Percentiles rank a stretch among this genome's conserved stretches.
Evolutionary conservation across 2,888 invertebrate genomes (phyloP).

Genomic region (Andricus curvator): DNA sequence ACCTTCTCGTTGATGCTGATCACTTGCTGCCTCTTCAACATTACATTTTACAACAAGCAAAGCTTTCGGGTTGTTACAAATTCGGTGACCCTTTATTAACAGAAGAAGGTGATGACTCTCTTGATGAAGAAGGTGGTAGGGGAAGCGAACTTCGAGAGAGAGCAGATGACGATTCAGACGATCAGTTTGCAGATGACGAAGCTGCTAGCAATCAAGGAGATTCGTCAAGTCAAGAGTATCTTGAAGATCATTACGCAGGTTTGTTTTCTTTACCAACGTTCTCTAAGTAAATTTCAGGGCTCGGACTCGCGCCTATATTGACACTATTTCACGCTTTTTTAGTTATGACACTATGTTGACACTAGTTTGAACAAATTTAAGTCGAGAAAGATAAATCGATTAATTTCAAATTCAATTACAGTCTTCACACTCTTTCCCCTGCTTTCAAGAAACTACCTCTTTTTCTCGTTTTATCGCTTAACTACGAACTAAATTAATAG

Average conservation of each 20-base stretch:
- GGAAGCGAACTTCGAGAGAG: conserved; percentile 65
- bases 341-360: no score
- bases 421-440: no score
- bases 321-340: no score
- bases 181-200: conserved; percentile 82
- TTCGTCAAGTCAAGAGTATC: conserved; percentile 81
- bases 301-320: no score
- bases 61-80: conserved; percentile 86
- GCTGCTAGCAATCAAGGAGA: conserved; percentile 80
- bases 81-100: conserved; percentile 83
- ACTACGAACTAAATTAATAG: no score
- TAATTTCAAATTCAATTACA: no score
- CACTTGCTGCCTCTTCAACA: conserved; percentile 91
- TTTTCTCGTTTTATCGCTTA: no score
- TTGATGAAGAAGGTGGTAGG: conserved; percentile 86
- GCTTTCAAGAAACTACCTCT: no score
- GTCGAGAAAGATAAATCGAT: no score
- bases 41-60: conserved; percentile 92
- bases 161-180: conserved; percentile 79
- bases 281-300: no score
- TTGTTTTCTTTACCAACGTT: conserved; percentile 4
- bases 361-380: no score
- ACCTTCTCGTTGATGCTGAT: conserved; percentile 78
- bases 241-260: conserved; percentile 77
- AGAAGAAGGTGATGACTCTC: conserved; percentile 85